Base-by-base conservation (phyloP, 2,888 invertebrate species). In the Rhimphoctona megacephalus region DNA sequence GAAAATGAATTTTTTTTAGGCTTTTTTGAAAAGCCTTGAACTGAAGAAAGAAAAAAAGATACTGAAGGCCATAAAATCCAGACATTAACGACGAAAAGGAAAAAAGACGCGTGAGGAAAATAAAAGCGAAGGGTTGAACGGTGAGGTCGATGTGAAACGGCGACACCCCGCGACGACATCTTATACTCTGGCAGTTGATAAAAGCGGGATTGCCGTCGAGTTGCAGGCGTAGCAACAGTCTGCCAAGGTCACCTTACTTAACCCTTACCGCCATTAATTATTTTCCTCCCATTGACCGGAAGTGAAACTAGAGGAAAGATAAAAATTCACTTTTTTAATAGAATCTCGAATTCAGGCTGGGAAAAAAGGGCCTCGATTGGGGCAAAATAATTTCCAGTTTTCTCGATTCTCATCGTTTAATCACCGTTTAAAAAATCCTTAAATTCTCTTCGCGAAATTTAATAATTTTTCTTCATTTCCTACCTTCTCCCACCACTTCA, bases 201-300 rank as follows among this genome's bases (percentile, higher is more conserved):
- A 74, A 80, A 64, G 39, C 22, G 19, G 54, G 33, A 19, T 49
- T 7, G 5, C 5, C 81, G 77, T 57, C 85, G 85, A 77, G 77
- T 43, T 52, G 73, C 78, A 78, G 52, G 74, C 83, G 83, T 80
- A 85, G 85, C 84, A 82, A 83, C 86, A 86, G 82, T 77, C 61
- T 46, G 81, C 85, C 89, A 92, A 91, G 92, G 91, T 92, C 90
- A 91, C 90, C 89, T 90, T 90, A 85, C 87, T 89, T 90, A 88
- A 22, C 52, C 54, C 78, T 39, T 9, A 46, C 66, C 46, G 8
- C 14, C 52, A 22, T 43, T 22, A 46, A 11, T 25, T 25, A 25
- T 52, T 61, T 5, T 46, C 4, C 17, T 46, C 17, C 5, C 46
- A 46, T 46, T 46, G 17, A 4, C 46, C 17, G 46, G 17, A 46